Conservation (phyloP, 2,888 invertebrate genomes). For the Bimastos eiseni region DNA sequence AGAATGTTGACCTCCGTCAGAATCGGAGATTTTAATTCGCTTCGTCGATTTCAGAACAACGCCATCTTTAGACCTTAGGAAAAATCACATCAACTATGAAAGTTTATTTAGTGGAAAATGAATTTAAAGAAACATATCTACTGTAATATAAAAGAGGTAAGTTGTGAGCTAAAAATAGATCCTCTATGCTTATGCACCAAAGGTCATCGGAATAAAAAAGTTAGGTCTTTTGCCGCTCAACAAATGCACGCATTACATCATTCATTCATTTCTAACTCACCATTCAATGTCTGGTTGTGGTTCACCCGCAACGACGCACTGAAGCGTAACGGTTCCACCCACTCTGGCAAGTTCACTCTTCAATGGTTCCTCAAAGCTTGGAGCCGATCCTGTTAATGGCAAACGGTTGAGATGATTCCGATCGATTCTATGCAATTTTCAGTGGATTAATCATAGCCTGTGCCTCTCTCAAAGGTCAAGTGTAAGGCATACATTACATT, state of each 20-base stretch:
- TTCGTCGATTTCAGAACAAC: background rate
- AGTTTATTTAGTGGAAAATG: background rate
- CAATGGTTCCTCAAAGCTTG: slow-evolving; percentile 7
- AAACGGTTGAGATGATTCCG: background rate
- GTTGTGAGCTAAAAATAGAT: too few species aligned
- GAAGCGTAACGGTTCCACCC: background rate
- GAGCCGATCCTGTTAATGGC: background rate
- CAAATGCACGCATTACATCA: too few species aligned
- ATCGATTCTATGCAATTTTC: background rate
- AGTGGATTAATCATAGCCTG: too few species aligned
- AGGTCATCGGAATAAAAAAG: too few species aligned
- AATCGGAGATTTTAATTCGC: background rate
- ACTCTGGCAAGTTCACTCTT: slow-evolving; percentile 15
- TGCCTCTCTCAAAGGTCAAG: too few species aligned
- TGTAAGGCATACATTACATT: too few species aligned
- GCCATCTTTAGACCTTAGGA: background rate
- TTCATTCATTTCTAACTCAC: background rate
- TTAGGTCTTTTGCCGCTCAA: too few species aligned
- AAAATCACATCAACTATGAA: background rate
- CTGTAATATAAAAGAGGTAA: too few species aligned
- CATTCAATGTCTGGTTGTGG: slow-evolving; percentile 23
- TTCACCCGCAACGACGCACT: slow-evolving; percentile 6
- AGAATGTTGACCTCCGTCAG: background rate
- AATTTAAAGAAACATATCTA: background rate
- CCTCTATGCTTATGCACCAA: too few species aligned